Evolutionary conservation across 92 coral and sea anemone genomes (phyloP).

Genomic region (Desmophyllum pertusum): DNA sequence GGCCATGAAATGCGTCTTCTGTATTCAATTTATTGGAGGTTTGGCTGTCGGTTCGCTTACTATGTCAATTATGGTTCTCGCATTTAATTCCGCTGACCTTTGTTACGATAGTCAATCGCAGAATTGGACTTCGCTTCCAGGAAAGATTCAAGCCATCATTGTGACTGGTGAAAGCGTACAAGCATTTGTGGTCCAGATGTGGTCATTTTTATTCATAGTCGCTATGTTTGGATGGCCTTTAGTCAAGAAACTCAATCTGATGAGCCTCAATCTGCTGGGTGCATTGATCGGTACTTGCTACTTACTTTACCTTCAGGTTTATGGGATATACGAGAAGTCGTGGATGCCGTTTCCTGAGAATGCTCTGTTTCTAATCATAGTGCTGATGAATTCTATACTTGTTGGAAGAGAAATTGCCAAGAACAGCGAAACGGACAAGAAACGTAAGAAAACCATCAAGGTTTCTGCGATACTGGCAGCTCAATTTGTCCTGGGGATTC

Average conservation of each 20-base stretch:
- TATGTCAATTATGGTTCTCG: slow-evolving; percentile 43
- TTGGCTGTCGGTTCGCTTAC: too few relatives aligned
- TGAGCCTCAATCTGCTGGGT: slow-evolving; percentile 43
- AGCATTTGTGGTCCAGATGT: slow-evolving; percentile 55
- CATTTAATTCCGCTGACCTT: slow-evolving; percentile 61
- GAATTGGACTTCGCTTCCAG: slow-evolving; percentile 40
- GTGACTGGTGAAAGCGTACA: slow-evolving; percentile 44
- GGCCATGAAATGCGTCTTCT: too few relatives aligned
- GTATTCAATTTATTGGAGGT: too few relatives aligned
- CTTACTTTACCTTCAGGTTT: slow-evolving; percentile 46
- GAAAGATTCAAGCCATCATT: slow-evolving; percentile 41
- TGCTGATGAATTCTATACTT: too few relatives aligned
- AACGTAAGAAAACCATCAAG: too few relatives aligned
- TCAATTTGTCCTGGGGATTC: slow-evolving; percentile 39
- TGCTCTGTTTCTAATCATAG: slow-evolving; percentile 37
- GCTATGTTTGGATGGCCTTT: too few relatives aligned
- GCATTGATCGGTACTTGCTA: slow-evolving; percentile 54
- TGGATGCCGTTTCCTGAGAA: slow-evolving; percentile 55
- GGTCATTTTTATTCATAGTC: slow-evolving; percentile 37
- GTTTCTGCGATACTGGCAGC: too few relatives aligned
- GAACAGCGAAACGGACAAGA: too few relatives aligned
- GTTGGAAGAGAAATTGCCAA: too few relatives aligned
- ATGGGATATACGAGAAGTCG: slow-evolving; percentile 42
- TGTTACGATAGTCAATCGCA: slow-evolving; percentile 50
- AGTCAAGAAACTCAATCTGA: too few relatives aligned